Base-by-base conservation (phyloP, 2,888 invertebrate genomes). In the Andrena praecox region DNA sequence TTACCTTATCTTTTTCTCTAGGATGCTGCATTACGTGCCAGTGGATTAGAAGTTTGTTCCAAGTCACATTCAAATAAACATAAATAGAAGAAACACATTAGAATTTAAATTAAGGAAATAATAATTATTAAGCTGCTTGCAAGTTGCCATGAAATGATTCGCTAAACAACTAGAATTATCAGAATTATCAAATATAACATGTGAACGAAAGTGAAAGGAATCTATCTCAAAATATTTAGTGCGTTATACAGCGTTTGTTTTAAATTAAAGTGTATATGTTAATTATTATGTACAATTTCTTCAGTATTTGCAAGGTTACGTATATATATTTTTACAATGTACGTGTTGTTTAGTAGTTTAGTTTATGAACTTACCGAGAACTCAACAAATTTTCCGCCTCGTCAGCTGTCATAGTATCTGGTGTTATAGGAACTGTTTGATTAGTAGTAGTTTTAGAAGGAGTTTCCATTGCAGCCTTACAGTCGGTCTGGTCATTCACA, bases 381-480 rank as follows among this genome's bases (percentile, higher is more conserved):
- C 98, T 98, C 91, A 98, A 96, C 92, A 98, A 95, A 94, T 97
- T 96, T 94, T 98, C 97, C 16, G 98, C 98, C 94, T 98, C 98
- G 91, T 97, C 97, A 72, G 97, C 96, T 87, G 98, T 98, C 98
- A 97, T 97, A 92, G 96, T 93, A 94, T 95, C 94, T 93, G 95
- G 87, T 93, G 95, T 92, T 54, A 91, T 90, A 92, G 90, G 76
- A 52, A 83, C 83, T 62, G 85, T 72, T 80, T 90, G 90, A 76
- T 70, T 78, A 24, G 82, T 66, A 60, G 52, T 80, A 68, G 72
- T 68, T 87, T 90, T 78, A 52, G 75, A 48, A 72, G 87, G 16
- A 66, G 84, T 80, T 80, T 92, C 90, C 69, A 78, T 29, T 6
- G 35, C 27, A 70, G 7, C 76, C 48, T 71, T 80, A 7, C 67